A percentile compares a stretch with the other conserved stretches of the same genome.
These are phyloP conservation scores for Tychaedon coryphoeus DNA, from an alignment of 2,113 vertebrate species.

Conservation along the genomic window DNA sequence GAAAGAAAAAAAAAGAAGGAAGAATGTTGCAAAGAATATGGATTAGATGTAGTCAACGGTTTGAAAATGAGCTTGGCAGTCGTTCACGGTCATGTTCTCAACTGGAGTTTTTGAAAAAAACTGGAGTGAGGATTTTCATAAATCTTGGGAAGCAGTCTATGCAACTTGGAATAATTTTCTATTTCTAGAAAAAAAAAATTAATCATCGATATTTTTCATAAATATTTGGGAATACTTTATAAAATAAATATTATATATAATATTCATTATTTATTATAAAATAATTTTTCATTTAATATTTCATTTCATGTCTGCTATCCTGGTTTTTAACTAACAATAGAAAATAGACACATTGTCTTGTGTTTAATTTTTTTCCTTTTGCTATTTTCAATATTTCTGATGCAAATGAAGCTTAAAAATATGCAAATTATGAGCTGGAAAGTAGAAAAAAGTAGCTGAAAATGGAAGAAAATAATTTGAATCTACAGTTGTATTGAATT, in stretches of 20 bases:
- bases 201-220: not conserved
- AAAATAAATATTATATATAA: not conserved
- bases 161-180: not conserved
- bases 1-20: not conserved
- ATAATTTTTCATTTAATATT: not conserved
- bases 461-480: not conserved
- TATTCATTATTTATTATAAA: not conserved
- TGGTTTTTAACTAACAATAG: not conserved
- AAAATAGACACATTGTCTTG: rapidly evolving
- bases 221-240: too few species aligned
- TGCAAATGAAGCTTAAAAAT: not conserved
- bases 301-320: not conserved
- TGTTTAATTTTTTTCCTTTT: not conserved
- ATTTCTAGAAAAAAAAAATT: not conserved
- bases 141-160: not conserved
- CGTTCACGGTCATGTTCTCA: not conserved
- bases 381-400: not conserved
- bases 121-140: not conserved
- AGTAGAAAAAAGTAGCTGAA: not conserved
- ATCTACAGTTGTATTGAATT: not conserved
- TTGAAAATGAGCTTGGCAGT: not conserved
- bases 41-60: not conserved
- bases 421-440: not conserved
- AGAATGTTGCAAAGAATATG: not conserved
- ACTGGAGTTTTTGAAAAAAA: not conserved